Conservation (phyloP, 2,888 invertebrate genomes). For the Lepidochrysops patricia region DNA sequence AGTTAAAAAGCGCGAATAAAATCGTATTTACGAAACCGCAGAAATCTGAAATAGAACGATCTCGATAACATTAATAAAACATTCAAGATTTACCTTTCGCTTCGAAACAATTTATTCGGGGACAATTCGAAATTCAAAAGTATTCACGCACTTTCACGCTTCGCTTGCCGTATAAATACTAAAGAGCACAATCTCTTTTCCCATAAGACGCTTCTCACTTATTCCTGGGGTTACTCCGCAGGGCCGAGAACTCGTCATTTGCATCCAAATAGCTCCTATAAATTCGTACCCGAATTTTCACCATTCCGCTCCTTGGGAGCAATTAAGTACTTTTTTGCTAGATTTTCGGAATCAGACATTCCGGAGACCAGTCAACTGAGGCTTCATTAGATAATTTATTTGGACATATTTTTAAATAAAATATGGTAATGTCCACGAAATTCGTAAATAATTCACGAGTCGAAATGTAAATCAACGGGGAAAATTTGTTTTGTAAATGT, state of each 20-base stretch:
- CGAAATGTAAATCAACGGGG: neutral
- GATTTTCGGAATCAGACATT: constrained; percentile 58
- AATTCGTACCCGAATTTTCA: constrained; percentile 72
- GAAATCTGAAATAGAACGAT: neutral
- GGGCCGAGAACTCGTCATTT: constrained; percentile 68
- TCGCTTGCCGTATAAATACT: constrained; percentile 54
- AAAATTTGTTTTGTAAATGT: constrained; percentile 2
- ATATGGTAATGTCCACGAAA: constrained; percentile 4
- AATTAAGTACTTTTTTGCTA: constrained; percentile 68
- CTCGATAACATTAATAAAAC: constrained; percentile 10
- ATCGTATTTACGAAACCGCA: neutral
- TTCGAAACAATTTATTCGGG: constrained; percentile 25
- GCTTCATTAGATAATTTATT: constrained; percentile 57
- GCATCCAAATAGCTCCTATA: constrained; percentile 73
- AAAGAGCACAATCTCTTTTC: constrained; percentile 52
- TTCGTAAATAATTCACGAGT: constrained; percentile 2
- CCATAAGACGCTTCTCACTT: constrained; percentile 66
- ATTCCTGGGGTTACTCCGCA: constrained; percentile 64
- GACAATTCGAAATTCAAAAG: constrained; percentile 29
- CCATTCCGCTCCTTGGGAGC: constrained; percentile 69
- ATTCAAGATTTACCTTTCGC: constrained; percentile 17
- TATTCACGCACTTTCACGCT: constrained; percentile 34
- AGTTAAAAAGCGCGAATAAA: neutral
- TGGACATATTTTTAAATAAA: constrained; percentile 27
- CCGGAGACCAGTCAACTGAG: constrained; percentile 53